Base-by-base conservation (phyloP, 2,888 invertebrate genomes). In the Gymnocheta viridis region DNA sequence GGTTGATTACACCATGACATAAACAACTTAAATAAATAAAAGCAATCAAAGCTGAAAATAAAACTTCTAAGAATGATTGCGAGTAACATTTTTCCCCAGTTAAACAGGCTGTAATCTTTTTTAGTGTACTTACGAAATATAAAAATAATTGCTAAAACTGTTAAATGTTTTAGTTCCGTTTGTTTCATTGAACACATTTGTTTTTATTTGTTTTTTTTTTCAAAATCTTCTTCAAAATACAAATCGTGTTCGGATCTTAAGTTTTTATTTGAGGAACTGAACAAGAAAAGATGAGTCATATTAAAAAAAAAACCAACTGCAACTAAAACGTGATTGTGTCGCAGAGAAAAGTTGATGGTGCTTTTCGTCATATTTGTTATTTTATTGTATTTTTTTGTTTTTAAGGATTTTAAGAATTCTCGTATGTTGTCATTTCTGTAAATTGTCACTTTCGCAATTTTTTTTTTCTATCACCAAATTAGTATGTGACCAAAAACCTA, bases 231-330 rank as follows among this genome's bases (percentile, higher is more conserved):
- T 12, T 27, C n/a, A 41, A 54, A 60, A 69, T 9, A 56, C 14
- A 4, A 29, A 51, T 69, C 60, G 67, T 77, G 67, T 17, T 22
- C 41, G 47, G 6, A 44, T 78, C 72, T 62, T 72, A 67, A 78
- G 72, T 67, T 82, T 56, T 56, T 51, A 2, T 27, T 54, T 54
- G n/a, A 12, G 24, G 24, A 44, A 17, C 35, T 19, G 22, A 35
- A 35, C 4, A 35, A 38, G 10, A 3, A n/a, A n/a, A 32, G 44
- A 73, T 60, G 49, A 58, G 64, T 67, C 66, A 66, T 69, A 27
- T 60, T 41, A 51, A 51, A 67, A 64, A 49, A 17, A 51, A 29
- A 32, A 62, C n/a, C 58, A 5, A 58, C 47, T 29, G 24, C 67
- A 38, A n/a, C 19, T 14, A 22, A 74, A 7, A 41, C 17, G n/a